These are phyloP conservation scores for Eristalinus sepulchralis DNA, from an alignment of 2,888 invertebrate genomes.

Conservation along the genomic window DNA sequence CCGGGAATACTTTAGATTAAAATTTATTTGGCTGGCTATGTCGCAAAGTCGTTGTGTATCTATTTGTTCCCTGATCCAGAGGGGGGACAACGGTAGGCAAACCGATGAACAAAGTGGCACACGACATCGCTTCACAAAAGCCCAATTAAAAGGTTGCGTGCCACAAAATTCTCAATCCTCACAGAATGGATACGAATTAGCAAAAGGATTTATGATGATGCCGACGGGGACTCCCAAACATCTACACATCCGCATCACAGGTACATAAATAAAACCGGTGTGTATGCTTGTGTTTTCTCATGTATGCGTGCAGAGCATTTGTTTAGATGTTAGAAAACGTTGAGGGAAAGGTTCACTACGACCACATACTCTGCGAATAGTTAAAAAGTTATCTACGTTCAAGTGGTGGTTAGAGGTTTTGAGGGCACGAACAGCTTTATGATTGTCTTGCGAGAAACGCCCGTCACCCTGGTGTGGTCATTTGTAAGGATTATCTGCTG, in stretches of 20 bases:
- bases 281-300: conserved; percentile 6
- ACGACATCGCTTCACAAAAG: conserved; percentile 72
- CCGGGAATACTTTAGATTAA: conserved; percentile 65
- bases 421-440: conserved; percentile 34
- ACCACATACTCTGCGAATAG: conserved; percentile 65
- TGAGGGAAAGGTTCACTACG: conserved; percentile 44
- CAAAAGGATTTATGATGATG: conserved; percentile 71
- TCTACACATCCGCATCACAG: conserved; percentile 45
- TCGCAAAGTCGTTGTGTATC: conserved; percentile 64
- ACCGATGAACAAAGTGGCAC: conserved; percentile 69
- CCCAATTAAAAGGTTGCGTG: conserved; percentile 74
- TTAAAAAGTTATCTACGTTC: conserved; percentile 62
- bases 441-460: conserved; percentile 21
- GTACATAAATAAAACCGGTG: conserved; percentile 47
- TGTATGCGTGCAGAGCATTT: conserved; percentile 28
- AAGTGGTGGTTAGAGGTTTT: conserved; percentile 48
- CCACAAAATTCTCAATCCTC: conserved; percentile 72
- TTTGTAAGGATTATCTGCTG: conserved; percentile 72
- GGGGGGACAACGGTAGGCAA: conserved; percentile 54
- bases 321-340: conserved; percentile 44
- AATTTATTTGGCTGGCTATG: conserved; percentile 66
- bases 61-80: conserved; percentile 61
- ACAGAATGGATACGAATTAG: conserved; percentile 71
- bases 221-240: conserved; percentile 53
- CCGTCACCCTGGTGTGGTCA: conserved; percentile 65